Evolutionary conservation across 2,797 vertebrate genomes (phyloP).

Genomic region (Poliocrania exsul): DNA sequence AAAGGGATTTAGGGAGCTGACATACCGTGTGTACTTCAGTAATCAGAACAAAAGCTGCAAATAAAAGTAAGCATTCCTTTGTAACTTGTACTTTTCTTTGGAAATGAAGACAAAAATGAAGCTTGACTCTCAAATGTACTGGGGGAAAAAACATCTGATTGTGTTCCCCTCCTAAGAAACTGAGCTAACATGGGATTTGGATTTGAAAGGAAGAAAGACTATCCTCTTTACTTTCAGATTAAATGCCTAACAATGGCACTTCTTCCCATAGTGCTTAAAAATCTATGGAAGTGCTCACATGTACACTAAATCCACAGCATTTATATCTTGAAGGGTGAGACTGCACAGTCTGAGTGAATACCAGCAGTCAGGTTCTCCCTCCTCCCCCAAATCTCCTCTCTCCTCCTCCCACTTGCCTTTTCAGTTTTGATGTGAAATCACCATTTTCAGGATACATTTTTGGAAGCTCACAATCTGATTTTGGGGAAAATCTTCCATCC

Average conservation of each 20-base stretch:
- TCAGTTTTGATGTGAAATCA: slow-evolving; percentile 19
- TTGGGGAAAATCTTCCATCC: not conserved
- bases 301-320: not conserved
- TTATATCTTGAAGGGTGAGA: not conserved
- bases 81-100: not conserved
- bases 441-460: not conserved
- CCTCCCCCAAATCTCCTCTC: not conserved
- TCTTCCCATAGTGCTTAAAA: not conserved
- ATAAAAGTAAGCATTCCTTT: not conserved
- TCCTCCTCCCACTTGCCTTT: not conserved
- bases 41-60: not conserved
- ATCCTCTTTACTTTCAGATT: slow-evolving; percentile 30
- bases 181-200: slow-evolving; percentile 45
- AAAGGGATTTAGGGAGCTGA: not conserved
- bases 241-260: slow-evolving; percentile 4
- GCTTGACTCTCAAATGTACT: not conserved
- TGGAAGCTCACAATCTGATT: slow-evolving; percentile 3
- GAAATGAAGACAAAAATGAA: not conserved
- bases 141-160: not conserved
- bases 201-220: not conserved
- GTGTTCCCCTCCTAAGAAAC: not conserved
- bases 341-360: not conserved
- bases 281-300: not conserved
- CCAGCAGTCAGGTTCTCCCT: not conserved
- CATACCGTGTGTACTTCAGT: not conserved